Base-by-base conservation (phyloP, 2,888 invertebrate species). In the Yponomeuta plumbellus region DNA sequence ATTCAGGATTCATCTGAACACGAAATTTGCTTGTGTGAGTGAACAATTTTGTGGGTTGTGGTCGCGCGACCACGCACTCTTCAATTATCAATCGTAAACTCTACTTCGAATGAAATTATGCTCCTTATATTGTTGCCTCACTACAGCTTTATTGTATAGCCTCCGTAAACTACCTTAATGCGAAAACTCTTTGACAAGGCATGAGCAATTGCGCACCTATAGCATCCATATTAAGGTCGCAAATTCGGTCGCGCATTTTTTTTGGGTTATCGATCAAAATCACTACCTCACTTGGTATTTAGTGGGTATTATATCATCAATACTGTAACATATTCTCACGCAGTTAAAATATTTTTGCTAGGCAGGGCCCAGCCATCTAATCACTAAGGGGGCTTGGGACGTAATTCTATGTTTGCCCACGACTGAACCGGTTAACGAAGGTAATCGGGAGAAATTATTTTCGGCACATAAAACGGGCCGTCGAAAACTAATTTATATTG, bases 401-500 rank as follows among this genome's bases (percentile, higher is more conserved):
- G 23, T 59, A 59, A 59, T 59, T 23, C 44, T 52, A 22, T 59
- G 59, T 59, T 59, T 59, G 59, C 59, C 26, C 20, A 65, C 52
- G 13, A 44, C 40, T 44, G 44, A 13, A 64, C 63, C 63, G 63
- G 63, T 64, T 44, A 23, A 62, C 64, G 40, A 44, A 73, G 73
- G 65, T 66, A 52, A 66, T 65, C 65, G 73, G 74, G 66, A 79
- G 79, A 66, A 61, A 75, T 81, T 81, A 85, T 87, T 86, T 74
- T 87, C 85, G 86, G 85, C 86, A 83, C 81, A 83, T 80, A 68
- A 83, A 82, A 80, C 80, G 77, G 76, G 75, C 79, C 76, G 78
- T 76, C 82, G 76, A 84, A 88, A 91, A 89, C 87, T 86, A 90
- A 91, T 91, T 90, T 88, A 86, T 87, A 88, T 86, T 82, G 90